phyloP scores from a whole-genome alignment of 1,140 invertebrate genomes.

The Pentalonia nigronervosa region DNA sequence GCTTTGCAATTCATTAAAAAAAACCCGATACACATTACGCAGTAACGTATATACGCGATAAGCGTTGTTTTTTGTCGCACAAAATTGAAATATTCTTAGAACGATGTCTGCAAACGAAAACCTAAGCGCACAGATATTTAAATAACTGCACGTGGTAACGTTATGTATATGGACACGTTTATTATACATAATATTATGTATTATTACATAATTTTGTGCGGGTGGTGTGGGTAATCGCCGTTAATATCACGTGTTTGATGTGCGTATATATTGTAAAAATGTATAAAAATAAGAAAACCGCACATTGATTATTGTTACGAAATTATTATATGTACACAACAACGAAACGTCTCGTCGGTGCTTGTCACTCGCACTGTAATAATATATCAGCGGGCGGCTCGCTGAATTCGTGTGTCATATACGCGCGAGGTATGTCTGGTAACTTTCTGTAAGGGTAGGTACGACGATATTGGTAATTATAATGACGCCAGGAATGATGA shows the following conservation, averaged over 20 bases:
- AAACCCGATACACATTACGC: background rate
- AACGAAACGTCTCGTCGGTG: too few species aligned
- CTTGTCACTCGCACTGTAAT: too few species aligned
- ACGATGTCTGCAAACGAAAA: background rate
- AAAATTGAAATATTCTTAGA: background rate
- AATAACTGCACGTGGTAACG: background rate
- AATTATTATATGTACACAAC: too few species aligned
- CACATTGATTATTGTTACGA: background rate
- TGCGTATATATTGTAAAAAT: too few species aligned
- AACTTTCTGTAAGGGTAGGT: too few species aligned
- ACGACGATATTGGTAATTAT: too few species aligned
- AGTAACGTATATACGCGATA: background rate
- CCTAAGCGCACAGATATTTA: background rate
- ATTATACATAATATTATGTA: background rate
- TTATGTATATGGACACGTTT: background rate
- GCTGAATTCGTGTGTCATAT: too few species aligned
- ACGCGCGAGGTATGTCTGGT: too few species aligned
- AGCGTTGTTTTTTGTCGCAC: background rate
- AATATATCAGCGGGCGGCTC: too few species aligned
- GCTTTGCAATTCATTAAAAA: background rate
- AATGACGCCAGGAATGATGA: too few species aligned
- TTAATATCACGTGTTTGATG: background rate
- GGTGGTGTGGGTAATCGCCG: too few species aligned
- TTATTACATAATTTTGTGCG: background rate
- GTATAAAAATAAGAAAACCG: background rate